Evolutionary conservation across 2,113 vertebrate species (phyloP).

Genomic region (Donacobius atricapilla): DNA sequence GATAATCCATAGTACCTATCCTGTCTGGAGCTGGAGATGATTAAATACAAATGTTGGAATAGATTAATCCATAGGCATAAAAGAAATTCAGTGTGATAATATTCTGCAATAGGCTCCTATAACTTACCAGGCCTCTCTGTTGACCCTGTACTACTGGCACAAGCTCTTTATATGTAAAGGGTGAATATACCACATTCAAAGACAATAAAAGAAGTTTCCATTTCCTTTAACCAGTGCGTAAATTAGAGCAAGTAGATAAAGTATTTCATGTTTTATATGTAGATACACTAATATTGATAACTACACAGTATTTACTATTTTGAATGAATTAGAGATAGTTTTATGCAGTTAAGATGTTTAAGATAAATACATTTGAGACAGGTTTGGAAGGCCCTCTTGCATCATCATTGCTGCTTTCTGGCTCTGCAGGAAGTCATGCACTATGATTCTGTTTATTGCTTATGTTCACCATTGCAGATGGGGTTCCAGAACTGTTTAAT

Average conservation of each 20-base stretch:
- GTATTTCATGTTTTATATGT: background rate
- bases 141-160: background rate
- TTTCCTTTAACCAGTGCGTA: background rate
- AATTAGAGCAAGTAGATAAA: background rate
- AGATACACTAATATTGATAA: background rate
- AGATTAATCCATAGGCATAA: background rate
- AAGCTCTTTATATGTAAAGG: background rate
- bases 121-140: background rate
- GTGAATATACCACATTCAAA: background rate
- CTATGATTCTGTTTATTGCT: background rate
- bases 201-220: background rate
- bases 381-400: background rate
- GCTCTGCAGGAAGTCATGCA: background rate
- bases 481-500: background rate
- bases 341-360: background rate
- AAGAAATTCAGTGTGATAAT: background rate
- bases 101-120: background rate
- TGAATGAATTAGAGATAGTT: background rate
- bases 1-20: background rate
- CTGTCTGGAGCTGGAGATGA: background rate
- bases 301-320: background rate
- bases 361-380: background rate
- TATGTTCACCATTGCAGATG: slow-evolving; percentile 26
- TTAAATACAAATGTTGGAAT: background rate
- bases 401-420: background rate